Conservation (phyloP, 2,888 invertebrate species). For the Limnephilus lunatus region DNA sequence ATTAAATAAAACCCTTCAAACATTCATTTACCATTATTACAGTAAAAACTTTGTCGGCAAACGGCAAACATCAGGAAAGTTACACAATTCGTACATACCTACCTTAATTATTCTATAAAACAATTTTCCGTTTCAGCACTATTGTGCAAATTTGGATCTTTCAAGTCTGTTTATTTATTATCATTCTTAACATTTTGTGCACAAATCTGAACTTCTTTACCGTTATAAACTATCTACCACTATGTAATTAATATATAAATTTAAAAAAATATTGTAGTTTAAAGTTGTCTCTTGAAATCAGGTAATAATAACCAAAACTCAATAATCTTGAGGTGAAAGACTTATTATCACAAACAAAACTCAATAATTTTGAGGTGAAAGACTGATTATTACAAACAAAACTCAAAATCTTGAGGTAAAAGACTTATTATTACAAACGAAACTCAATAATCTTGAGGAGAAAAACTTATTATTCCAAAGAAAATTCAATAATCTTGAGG, state of each 20-base stretch:
- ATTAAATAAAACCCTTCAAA: not conserved
- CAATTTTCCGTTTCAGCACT: not conserved
- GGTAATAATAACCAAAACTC: too few species aligned
- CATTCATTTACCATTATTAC: not conserved
- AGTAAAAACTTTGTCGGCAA: not conserved
- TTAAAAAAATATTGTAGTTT: too few species aligned
- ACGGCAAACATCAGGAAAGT: not conserved
- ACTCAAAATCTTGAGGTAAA: not conserved
- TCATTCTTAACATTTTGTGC: too few species aligned
- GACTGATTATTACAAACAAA: too few species aligned
- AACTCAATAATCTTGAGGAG: too few species aligned
- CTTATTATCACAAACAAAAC: too few species aligned
- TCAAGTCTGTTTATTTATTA: not conserved
- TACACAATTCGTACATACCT: not conserved
- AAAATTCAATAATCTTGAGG: too few species aligned
- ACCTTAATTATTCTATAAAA: not conserved
- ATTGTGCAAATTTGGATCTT: not conserved
- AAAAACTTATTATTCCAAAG: not conserved
- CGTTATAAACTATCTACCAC: too few species aligned
- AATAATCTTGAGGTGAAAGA: not conserved
- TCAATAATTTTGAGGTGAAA: too few species aligned
- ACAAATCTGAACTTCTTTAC: too few species aligned
- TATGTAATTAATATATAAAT: too few species aligned
- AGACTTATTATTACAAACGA: not conserved
- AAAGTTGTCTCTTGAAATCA: not conserved